Base-by-base conservation (phyloP, 1,140 invertebrate species). In the Anthonomus grandis region DNA sequence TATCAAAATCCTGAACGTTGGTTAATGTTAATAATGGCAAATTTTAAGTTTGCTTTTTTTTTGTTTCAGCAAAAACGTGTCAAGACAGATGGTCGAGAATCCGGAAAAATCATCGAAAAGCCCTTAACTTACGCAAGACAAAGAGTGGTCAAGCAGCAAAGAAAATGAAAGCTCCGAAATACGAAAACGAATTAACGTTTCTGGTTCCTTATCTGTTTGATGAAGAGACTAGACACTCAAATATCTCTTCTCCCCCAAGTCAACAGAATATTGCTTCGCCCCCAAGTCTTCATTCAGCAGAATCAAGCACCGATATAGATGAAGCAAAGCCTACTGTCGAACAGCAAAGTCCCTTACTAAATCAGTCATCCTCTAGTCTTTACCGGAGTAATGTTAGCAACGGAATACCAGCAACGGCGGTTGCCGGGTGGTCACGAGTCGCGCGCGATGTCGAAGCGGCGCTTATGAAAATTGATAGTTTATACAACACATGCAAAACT, bases 281-380 rank as follows among this genome's bases (percentile, higher is more conserved):
- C 27, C 27, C 27, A 31, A 9, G 12, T 25, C 17, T 18, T 19
- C 6, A 45, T 12, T 45, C 42, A 45, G 42, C 42, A 45, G 42
- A 15, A 9, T 22, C 12, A 45, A 3, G 41, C n/a, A n/a, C n/a
- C 4, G 39, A 55, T 34, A 34, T 34, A 13, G 42, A 22, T 46
- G 50, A 27, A 57, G n/a, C 27, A 31, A n/a, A 34, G 27, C 13
- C 53, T 15, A n/a, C n/a, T n/a, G n/a, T n/a, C n/a, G n/a, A n/a
- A n/a, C n/a, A n/a, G n/a, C n/a, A n/a, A n/a, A n/a, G n/a, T n/a
- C n/a, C n/a, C n/a, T n/a, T n/a, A n/a, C n/a, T n/a, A n/a, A n/a
- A n/a, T n/a, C n/a, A n/a, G 9, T 39, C 37, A 52, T 21, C 27
- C n/a, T n/a, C n/a, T n/a, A n/a, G n/a, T n/a, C n/a, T n/a, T n/a